phyloP scores from a whole-genome alignment of 2,113 vertebrate species.

The Labrus mixtus region DNA sequence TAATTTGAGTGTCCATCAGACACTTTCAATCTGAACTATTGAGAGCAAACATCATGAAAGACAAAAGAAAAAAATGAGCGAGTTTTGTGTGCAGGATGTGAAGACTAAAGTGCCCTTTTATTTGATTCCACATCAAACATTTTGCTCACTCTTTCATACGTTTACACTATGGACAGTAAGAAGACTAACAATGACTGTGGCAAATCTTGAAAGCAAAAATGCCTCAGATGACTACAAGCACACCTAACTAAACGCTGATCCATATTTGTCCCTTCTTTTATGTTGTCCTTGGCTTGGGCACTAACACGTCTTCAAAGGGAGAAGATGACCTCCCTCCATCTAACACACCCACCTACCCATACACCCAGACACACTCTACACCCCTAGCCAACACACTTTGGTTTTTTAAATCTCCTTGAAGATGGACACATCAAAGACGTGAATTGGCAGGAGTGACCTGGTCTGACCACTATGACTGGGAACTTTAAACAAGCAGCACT shows the following conservation, averaged over 20 bases:
- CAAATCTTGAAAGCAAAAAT: slow-evolving; percentile 49
- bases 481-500: slow-evolving; percentile 70
- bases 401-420: slow-evolving; percentile 69
- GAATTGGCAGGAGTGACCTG: slow-evolving; percentile 61
- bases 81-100: background rate
- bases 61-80: background rate
- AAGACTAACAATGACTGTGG: slow-evolving; percentile 4
- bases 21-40: background rate
- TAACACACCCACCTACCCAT: slow-evolving; percentile 19
- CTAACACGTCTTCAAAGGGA: slow-evolving; percentile 75
- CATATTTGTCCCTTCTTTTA: slow-evolving; percentile 65
- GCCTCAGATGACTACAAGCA: slow-evolving; percentile 46
- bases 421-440: slow-evolving; percentile 79
- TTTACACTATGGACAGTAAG: slow-evolving; percentile 2
- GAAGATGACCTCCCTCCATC: slow-evolving; percentile 59
- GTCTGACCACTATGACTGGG: slow-evolving; percentile 69
- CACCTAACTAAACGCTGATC: slow-evolving; percentile 47
- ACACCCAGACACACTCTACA: slow-evolving; percentile 18
- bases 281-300: slow-evolving; percentile 68
- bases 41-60: background rate
- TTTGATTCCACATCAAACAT: slow-evolving; percentile 3
- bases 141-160: slow-evolving; percentile 9
- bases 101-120: slow-evolving; percentile 6
- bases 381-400: slow-evolving; percentile 55
- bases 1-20: background rate